A percentile compares a stretch with the other conserved stretches of the same genome.
Evolutionary conservation across 2,888 invertebrate genomes (phyloP).

Genomic region (Cecidostiba fungosa): DNA sequence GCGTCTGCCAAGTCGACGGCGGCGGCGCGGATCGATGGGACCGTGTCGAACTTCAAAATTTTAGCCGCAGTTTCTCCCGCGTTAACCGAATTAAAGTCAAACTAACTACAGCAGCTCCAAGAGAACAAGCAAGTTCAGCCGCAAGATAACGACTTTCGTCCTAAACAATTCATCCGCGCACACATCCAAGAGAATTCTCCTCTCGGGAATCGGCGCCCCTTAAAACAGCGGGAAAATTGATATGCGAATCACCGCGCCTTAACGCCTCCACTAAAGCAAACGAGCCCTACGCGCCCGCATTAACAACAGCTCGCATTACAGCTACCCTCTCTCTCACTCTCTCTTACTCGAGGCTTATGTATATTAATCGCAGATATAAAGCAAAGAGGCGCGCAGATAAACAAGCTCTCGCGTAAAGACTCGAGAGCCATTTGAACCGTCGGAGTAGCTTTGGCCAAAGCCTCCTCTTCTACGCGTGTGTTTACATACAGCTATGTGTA

Average conservation of each 20-base stretch:
- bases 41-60: background rate
- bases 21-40: background rate
- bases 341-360: slow-evolving; percentile 28
- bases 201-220: background rate
- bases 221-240: background rate
- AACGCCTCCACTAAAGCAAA: background rate
- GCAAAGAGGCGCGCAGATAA: slow-evolving; percentile 2
- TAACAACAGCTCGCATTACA: slow-evolving; percentile 1
- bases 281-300: slow-evolving; percentile 9
- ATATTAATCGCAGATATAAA: slow-evolving; percentile 45
- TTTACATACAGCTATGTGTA: background rate
- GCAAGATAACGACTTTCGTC: background rate
- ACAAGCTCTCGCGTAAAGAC: background rate
- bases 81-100: background rate
- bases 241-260: background rate
- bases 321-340: background rate
- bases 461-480: background rate
- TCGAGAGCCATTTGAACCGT: background rate
- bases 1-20: background rate
- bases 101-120: background rate
- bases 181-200: background rate
- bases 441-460: background rate
- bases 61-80: background rate
- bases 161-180: background rate
- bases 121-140: background rate